Base-by-base conservation (phyloP, 2,113 vertebrate genomes). In the Vanacampus margaritifer region DNA sequence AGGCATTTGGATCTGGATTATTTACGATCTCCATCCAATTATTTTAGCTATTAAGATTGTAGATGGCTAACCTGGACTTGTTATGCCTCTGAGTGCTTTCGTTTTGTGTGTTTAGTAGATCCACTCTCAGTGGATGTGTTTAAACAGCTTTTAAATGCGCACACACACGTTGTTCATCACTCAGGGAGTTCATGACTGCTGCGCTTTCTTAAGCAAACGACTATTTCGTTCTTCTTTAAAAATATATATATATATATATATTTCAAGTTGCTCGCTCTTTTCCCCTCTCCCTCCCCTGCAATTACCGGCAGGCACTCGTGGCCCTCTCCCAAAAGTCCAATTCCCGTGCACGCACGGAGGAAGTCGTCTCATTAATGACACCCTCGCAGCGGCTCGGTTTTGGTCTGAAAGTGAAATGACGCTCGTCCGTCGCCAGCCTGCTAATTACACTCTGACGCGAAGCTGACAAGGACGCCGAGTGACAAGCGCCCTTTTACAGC, bases 401-500 rank as follows among this genome's bases (percentile, higher is more conserved):
- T 26, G 21, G 37, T 62, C 23, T 62, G n/a, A 41, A 39, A 43
- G 60, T 43, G 14, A 62, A 43, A 43, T 24, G 60, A 43, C 60
- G 37, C 60, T 62, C 37, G 59, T 60, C 58, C 21, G 19, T 62
- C n/a, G 36, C 37, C n/a, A 12, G 59, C 37, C 60, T 9, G 60
- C 60, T 62, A 43, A 62, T 62, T 62, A 43, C 60, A 13, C 23
- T 7, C 36, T 41, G 36, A 61, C 58, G 23, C 36, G 56, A 13
- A n/a, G 26, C 54, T 32, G 54, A 57, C 54, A 57, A 57, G 26
- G 54, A 57, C 54, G 54, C 26, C 54, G 54, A 32, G 58, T 37
- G 58, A 60, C 58, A 37, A 37, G 58, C 58, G 58, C 58, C 58
- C 54, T 57, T 60, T 60, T 60, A 12, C 21, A 60, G 21, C 35